These are phyloP conservation scores for Allobates femoralis DNA, from an alignment of 2,797 vertebrate species.

Conservation along the genomic window DNA sequence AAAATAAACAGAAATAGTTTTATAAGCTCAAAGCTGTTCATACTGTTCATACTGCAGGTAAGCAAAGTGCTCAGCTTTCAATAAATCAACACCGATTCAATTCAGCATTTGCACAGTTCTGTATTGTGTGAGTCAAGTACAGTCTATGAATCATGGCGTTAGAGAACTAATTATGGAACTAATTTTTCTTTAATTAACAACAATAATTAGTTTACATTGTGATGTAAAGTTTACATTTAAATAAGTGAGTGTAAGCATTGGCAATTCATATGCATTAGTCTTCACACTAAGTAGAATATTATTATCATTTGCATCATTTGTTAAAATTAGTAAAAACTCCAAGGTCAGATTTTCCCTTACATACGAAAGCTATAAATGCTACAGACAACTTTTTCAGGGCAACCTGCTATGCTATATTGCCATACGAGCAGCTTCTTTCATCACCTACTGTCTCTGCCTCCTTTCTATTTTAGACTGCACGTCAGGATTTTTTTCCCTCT, in stretches of 20 bases:
- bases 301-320: neutral
- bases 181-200: neutral
- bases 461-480: no score
- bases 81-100: slow-evolving; percentile 13
- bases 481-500: no score
- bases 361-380: no score
- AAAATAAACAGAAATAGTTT: slow-evolving; percentile 46
- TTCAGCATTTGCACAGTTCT: slow-evolving; percentile 6
- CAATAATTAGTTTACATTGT: neutral
- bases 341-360: no score
- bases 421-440: no score
- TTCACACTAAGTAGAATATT: neutral
- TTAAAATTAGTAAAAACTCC: no score
- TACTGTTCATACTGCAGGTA: slow-evolving; percentile 30
- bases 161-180: no score
- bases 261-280: neutral
- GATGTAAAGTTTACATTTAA: neutral
- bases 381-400: no score
- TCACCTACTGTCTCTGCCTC: no score
- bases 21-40: slow-evolving; percentile 37
- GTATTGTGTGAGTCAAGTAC: neutral
- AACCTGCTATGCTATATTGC: no score
- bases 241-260: neutral
- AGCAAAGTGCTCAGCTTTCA: slow-evolving; percentile 32
- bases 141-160: neutral